These are phyloP conservation scores for Limulus polyphemus DNA, from an alignment of 2,888 invertebrate genomes.

Conservation along the genomic window DNA sequence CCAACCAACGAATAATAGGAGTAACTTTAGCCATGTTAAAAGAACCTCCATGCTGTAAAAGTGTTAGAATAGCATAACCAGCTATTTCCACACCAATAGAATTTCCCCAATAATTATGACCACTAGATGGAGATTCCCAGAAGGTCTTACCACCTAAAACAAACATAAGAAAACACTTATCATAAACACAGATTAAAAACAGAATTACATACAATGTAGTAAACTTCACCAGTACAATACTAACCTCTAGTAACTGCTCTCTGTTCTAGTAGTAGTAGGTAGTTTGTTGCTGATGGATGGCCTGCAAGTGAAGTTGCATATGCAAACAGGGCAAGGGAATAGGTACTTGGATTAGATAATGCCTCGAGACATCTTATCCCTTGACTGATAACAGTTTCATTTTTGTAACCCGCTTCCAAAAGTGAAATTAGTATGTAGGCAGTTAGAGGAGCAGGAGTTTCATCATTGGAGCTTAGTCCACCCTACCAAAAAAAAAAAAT, in stretches of 20 bases:
- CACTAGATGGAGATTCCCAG: too few relatives aligned
- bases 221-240: too few relatives aligned
- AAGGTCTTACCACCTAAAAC: too few relatives aligned
- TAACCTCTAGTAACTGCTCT: too few relatives aligned
- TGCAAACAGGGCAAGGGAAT: constrained; percentile 43
- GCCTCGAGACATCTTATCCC: constrained; percentile 47
- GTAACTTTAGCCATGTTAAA: constrained; percentile 45
- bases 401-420: constrained; percentile 45
- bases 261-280: too few relatives aligned
- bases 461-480: too few relatives aligned
- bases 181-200: too few relatives aligned
- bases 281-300: constrained; percentile 29
- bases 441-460: constrained; percentile 46
- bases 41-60: constrained; percentile 42
- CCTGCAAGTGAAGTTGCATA: constrained; percentile 44
- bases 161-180: too few relatives aligned
- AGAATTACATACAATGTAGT: too few relatives aligned
- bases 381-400: constrained; percentile 44
- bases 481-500: too few relatives aligned
- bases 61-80: constrained; percentile 50
- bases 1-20: constrained; percentile 56
- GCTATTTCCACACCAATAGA: constrained; percentile 55
- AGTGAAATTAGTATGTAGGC: constrained; percentile 56
- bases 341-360: constrained; percentile 35
- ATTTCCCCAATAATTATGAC: constrained; percentile 22